Percentiles rank a stretch among this genome's conserved stretches.
Conservation (phyloP, 2,888 invertebrate species). For the Cloeon dipterum region DNA sequence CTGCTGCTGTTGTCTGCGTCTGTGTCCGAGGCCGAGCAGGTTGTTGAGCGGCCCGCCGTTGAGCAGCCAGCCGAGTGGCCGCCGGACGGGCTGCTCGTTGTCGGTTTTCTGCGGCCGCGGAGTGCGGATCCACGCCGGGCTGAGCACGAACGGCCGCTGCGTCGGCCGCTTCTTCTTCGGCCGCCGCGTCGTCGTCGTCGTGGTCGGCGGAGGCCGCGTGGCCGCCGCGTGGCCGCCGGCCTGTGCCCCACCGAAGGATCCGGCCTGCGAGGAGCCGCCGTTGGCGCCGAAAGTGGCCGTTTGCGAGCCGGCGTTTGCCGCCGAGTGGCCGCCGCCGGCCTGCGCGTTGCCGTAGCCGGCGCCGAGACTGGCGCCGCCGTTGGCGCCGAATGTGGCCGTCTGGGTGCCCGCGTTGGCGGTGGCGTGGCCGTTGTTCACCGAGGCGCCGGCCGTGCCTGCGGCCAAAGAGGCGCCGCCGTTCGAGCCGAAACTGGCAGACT, state of each 20-base stretch:
- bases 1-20: no score
- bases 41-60: slow-evolving; percentile 18
- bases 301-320: not conserved
- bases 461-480: not conserved
- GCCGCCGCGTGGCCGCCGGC: not conserved
- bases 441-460: not conserved
- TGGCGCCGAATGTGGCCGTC: not conserved
- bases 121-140: not conserved
- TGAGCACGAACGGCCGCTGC: not conserved
- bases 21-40: no score
- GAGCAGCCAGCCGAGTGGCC: slow-evolving; percentile 33
- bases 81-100: slow-evolving; percentile 10
- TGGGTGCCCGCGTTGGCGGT: not conserved
- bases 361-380: not conserved
- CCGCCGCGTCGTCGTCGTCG: not conserved
- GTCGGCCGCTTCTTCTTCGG: not conserved
- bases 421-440: not conserved
- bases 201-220: no score
- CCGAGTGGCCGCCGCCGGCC: not conserved
- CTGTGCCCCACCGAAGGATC: no score
- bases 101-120: not conserved
- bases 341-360: not conserved
- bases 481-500: not conserved
- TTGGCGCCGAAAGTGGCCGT: not conserved
- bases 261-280: no score